A percentile compares a stretch with the other conserved stretches of the same genome.
These are phyloP conservation scores for Chrysochloris asiatica DNA, from an alignment of 2,113 vertebrate genomes.

Conservation along the genomic window DNA sequence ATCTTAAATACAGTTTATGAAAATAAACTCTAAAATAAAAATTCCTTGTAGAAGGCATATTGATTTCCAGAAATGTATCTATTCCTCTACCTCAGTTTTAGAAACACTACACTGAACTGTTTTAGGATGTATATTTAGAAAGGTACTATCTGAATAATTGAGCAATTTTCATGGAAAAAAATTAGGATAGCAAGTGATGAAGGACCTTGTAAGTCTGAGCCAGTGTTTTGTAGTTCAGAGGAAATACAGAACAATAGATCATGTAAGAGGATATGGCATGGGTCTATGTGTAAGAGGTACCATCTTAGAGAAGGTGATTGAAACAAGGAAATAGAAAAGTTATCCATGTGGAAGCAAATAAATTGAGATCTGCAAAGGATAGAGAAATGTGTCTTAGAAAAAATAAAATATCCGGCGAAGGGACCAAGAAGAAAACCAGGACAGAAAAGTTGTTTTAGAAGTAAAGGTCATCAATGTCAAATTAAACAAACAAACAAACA, in stretches of 20 bases:
- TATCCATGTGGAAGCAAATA: neutral
- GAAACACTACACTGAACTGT: neutral
- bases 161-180: neutral
- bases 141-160: neutral
- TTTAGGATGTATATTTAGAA: neutral
- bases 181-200: neutral
- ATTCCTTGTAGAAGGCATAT: neutral
- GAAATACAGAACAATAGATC: neutral
- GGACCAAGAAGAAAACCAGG: neutral
- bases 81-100: neutral
- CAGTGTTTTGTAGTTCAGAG: neutral
- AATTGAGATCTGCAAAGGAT: neutral
- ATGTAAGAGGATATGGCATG: neutral
- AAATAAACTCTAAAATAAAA: neutral
- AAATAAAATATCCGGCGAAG: neutral
- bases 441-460: neutral
- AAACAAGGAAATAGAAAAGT: neutral
- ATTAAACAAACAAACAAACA: no score
- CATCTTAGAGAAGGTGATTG: neutral
- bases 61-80: neutral
- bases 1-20: neutral
- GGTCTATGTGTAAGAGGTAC: neutral
- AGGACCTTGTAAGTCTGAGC: neutral
- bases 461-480: neutral
- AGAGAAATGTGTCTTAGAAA: neutral